Conservation (phyloP, 2,113 vertebrate genomes). For the Nematolebias whitei region DNA sequence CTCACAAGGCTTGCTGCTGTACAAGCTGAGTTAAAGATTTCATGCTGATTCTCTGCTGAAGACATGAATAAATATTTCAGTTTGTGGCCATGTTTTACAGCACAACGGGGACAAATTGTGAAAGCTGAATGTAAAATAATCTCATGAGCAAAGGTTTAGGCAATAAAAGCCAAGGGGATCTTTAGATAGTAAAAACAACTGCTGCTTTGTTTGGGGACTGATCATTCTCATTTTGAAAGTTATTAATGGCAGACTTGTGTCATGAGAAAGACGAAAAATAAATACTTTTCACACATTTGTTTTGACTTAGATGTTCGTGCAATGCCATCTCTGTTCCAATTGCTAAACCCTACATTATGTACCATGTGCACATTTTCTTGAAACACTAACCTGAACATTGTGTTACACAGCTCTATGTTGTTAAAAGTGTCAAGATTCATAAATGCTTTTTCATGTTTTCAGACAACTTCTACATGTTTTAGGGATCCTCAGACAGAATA, state of each 20-base stretch:
- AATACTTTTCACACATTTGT: no score
- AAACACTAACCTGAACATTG: no score
- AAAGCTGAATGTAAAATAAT: slow-evolving; percentile 35
- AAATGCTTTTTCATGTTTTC: no score
- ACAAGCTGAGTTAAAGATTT: slow-evolving; percentile 21
- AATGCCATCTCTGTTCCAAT: no score
- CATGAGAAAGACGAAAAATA: neutral
- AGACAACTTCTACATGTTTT: no score
- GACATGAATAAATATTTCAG: neutral
- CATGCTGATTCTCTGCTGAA: slow-evolving; percentile 23
- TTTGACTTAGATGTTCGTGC: no score
- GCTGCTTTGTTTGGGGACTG: neutral
- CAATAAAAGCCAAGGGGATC: slow-evolving; percentile 34
- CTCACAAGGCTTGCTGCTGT: slow-evolving; percentile 16
- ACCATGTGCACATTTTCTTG: no score
- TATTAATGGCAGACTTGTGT: slow-evolving; percentile 8
- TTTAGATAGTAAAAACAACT: slow-evolving; percentile 9
- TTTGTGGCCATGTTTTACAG: slow-evolving; percentile 36
- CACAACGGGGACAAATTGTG: slow-evolving; percentile 25
- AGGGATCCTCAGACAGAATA: no score
- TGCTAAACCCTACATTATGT: no score
- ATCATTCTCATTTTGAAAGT: slow-evolving; percentile 12
- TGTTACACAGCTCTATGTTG: no score
- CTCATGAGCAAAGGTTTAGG: slow-evolving; percentile 35
- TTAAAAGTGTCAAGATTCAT: no score